Base-by-base conservation (phyloP, 2,797 vertebrate species). In the Nyctalus aviator region DNA sequence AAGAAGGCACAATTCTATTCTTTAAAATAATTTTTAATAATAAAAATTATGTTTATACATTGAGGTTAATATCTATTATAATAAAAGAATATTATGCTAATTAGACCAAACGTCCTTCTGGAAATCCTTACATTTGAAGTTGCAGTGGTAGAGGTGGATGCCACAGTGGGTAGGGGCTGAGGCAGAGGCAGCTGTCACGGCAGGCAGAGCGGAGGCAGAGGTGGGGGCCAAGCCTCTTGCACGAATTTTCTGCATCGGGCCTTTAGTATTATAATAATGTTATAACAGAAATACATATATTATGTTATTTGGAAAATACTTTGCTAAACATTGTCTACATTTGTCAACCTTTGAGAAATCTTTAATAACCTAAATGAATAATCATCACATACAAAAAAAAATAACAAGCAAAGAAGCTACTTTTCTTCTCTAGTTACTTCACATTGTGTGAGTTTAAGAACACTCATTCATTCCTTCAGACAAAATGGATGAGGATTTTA, bases 391-490 rank as follows among this genome's bases (percentile, higher is more conserved):
- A 20, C 13, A 64, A 41, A 41, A 57, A 64, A 57, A 57, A 23
- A 57, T 20, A 55, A 30, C 17, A 71, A 59, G 7, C 13, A 77
- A 76, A 86, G 1, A 41, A 2, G 4, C 7, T 64, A 15, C 59
- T 12, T 83, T 78, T 82, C 73, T 75, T 90, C 78, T 87, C 23
- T 55, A 32, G 10, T 48, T 78, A 3, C 13, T 68, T 93, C 13
- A 62, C 27, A 69, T 69, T 15, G 18, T 92, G 81, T 91, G 30
- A n/a, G 48, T 66, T 93, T 86, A 83, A 84, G 41, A 84, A 66
- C 2, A 41, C 46, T 6, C 4, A 48, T 57, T 10, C 4, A 64
- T 37, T 84, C n/a, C 6, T 94, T 94, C 35, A 82, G 32, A 82
- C 2, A 77, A 82, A 85, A 50, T 46, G 3, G 2, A 41, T 82